These are phyloP conservation scores for Malthinus seriepunctatus DNA, from an alignment of 2,888 invertebrate genomes.

Conservation along the genomic window DNA sequence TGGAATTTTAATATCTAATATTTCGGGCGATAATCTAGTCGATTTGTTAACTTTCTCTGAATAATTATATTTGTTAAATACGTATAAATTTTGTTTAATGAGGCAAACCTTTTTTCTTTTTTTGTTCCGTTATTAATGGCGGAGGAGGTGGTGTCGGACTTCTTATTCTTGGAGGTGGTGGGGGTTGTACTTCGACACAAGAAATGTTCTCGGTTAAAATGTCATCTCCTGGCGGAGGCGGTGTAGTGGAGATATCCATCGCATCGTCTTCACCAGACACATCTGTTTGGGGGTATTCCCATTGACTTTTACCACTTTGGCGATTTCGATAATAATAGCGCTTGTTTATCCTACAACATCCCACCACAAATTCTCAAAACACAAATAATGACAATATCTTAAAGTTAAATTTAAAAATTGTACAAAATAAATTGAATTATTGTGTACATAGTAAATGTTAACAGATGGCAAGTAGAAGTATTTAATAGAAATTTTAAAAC, in stretches of 20 bases:
- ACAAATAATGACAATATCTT: slow-evolving; percentile 16
- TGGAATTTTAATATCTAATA: slow-evolving; percentile 11
- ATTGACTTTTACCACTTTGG: slow-evolving; percentile 62
- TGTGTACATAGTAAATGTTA: slow-evolving; percentile 16
- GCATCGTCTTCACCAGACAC: slow-evolving; percentile 58
- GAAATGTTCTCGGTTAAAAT: slow-evolving; percentile 28
- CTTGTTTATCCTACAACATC: slow-evolving; percentile 64
- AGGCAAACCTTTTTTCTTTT: not conserved
- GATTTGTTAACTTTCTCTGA: slow-evolving; percentile 15
- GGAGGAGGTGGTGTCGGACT: slow-evolving; percentile 30
- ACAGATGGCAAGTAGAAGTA: slow-evolving; percentile 18
- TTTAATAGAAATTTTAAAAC: not conserved
- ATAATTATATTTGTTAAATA: too few relatives aligned
- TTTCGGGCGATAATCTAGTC: slow-evolving; percentile 28
- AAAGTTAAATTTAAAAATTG: slow-evolving; percentile 12
- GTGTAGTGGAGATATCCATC: slow-evolving; percentile 65
- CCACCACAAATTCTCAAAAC: slow-evolving; percentile 33
- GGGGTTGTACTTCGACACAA: slow-evolving; percentile 31
- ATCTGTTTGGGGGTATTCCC: slow-evolving; percentile 64
- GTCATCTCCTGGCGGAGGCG: slow-evolving; percentile 56
- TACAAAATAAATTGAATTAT: slow-evolving; percentile 1
- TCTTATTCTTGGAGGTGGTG: slow-evolving; percentile 35
- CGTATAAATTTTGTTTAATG: too few relatives aligned
- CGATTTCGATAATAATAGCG: slow-evolving; percentile 70
- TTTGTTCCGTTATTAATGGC: slow-evolving; percentile 22